Percentiles rank a stretch among this genome's conserved stretches.
phyloP scores from a whole-genome alignment of 37 sponge, comb jelly and placozoan species.

The Aphrocallistes beatrix region DNA sequence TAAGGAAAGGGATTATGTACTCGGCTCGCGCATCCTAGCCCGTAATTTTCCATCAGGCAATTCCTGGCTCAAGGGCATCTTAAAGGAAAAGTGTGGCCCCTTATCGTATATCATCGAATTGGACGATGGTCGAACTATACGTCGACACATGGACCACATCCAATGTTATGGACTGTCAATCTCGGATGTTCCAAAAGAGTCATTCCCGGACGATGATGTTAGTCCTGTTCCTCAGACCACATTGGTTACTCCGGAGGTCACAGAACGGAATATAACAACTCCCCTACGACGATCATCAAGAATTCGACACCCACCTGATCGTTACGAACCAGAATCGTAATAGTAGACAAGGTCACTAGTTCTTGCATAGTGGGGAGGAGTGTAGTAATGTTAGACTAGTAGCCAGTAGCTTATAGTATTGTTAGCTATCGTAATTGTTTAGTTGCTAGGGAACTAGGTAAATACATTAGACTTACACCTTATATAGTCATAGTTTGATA shows the following conservation, averaged over 20 bases:
- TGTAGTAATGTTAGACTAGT: background rate
- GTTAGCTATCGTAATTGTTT: no score
- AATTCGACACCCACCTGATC: background rate
- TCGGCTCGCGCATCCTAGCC: background rate
- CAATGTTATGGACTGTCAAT: background rate
- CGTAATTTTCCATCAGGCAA: background rate
- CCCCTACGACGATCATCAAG: background rate
- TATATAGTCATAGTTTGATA: no score
- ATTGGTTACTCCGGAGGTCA: background rate
- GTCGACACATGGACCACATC: conserved; percentile 2
- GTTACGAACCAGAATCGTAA: background rate
- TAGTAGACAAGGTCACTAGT: background rate
- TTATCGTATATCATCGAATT: background rate
- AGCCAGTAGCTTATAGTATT: no score
- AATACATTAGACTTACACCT: no score
- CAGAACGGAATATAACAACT: background rate
- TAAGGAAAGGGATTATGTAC: background rate
- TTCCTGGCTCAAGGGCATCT: background rate
- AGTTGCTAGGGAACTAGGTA: no score
- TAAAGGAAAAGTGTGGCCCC: background rate
- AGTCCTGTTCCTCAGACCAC: background rate
- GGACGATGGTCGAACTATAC: background rate
- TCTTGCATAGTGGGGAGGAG: background rate
- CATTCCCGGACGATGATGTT: background rate
- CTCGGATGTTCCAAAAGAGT: background rate